A percentile compares a stretch with the other conserved stretches of the same genome.
phyloP scores from a whole-genome alignment of 23 tunicate species.

The Clavelina lepadiformis region DNA sequence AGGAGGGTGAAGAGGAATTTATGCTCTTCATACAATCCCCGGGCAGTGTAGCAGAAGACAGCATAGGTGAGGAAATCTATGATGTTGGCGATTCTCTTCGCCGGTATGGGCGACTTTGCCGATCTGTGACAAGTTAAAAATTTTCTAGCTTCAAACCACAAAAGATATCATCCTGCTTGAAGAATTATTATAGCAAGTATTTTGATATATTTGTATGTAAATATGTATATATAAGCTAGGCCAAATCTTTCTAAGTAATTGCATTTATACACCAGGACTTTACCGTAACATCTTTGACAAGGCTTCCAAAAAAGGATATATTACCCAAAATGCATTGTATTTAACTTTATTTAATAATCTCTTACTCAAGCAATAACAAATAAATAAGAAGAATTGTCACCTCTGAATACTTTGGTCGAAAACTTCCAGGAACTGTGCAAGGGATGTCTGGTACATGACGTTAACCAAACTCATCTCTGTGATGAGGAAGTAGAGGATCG shows the following conservation, averaged over 20 bases:
- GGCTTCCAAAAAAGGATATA: not conserved
- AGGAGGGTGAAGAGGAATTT: conserved; percentile 84
- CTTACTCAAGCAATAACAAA: no score
- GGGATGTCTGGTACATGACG: conserved; percentile 97
- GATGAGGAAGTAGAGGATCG: conserved; percentile 92
- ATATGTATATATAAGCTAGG: no score
- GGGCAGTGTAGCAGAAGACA: conserved; percentile 85
- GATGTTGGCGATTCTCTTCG: conserved; percentile 83
- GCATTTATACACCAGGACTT: no score
- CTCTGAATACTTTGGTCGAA: conserved; percentile 77
- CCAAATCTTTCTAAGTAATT: no score
- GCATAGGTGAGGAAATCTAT: conserved; percentile 85
- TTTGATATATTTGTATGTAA: no score
- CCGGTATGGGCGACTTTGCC: conserved; percentile 79
- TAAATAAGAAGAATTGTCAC: conserved; percentile 24
- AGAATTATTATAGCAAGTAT: no score
- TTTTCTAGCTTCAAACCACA: no score
- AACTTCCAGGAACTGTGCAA: conserved; percentile 82
- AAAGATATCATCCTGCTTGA: no score
- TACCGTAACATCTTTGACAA: not conserved
- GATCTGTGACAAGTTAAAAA: conserved; percentile 45
- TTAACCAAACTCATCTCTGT: conserved; percentile 96
- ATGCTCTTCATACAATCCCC: conserved; percentile 90
- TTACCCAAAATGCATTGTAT: not conserved
- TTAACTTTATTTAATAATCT: not conserved